Evolutionary conservation across 1,140 invertebrate genomes (phyloP).

Genomic region (Papilio helenus): DNA sequence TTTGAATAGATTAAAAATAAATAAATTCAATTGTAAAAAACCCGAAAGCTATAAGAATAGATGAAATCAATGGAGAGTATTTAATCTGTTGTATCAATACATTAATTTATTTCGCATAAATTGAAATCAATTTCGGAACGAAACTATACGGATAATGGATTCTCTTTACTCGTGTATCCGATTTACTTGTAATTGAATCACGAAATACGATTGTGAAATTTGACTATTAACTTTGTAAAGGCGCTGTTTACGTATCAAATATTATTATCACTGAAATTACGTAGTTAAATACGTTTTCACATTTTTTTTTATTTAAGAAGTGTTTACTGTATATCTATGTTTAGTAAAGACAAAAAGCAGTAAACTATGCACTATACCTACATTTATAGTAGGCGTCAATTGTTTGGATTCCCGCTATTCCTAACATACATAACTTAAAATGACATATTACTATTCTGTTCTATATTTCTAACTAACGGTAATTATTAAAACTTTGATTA

Average conservation of each 20-base stretch:
- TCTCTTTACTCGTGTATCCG: background rate
- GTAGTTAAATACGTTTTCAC: background rate
- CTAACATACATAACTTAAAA: too few relatives aligned
- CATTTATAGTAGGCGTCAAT: too few relatives aligned
- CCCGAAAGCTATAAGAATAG: background rate
- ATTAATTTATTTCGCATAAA: slow-evolving; percentile 40
- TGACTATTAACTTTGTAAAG: slow-evolving; percentile 17
- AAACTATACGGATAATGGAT: slow-evolving; percentile 10
- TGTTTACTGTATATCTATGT: background rate
- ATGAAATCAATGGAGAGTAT: background rate
- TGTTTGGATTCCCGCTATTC: too few relatives aligned
- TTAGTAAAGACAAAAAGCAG: too few relatives aligned
- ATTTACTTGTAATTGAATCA: slow-evolving; percentile 13
- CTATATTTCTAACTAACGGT: background rate
- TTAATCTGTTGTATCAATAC: background rate
- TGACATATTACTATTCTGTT: background rate
- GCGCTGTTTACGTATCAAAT: background rate
- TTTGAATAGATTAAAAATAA: background rate
- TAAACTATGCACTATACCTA: too few relatives aligned
- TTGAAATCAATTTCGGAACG: slow-evolving; percentile 38
- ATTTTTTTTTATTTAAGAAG: background rate
- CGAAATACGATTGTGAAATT: slow-evolving; percentile 35
- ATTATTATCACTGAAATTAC: background rate
- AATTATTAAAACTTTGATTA: too few relatives aligned
- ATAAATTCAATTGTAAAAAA: background rate